Evolutionary conservation across 2,797 vertebrate genomes (phyloP), one percentile per base, ranked within the genome.

Genomic region (Centroberyx gerrardi): DNA sequence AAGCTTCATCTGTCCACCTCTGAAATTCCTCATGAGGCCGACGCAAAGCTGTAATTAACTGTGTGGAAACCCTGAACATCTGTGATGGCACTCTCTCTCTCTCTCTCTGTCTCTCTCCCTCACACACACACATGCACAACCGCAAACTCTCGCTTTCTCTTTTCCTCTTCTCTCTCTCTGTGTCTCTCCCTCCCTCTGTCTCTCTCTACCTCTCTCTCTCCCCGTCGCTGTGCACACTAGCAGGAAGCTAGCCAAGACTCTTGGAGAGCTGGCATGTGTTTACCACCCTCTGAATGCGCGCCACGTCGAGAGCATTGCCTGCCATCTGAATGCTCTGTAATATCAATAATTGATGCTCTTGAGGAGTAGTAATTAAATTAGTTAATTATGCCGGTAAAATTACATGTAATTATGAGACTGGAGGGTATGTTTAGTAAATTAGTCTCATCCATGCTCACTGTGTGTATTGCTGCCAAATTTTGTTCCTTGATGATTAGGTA

Each of bases 291-390:
- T 96, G 96, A 97, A 98, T 97, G 97, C 95, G 91, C 92, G 94
- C 96, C 96, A 96, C 94, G 96, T 97, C 94, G 96, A 97, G 97
- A 96, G 96, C 96, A 95, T 96, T 96, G 91, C 81, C 92, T 93
- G 92, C 93, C 93, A 97, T 97, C 97, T 98, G 97, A 99, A 99
- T 97, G 97, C 97, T 99, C 97, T 96, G 97, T 98, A 98, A 99
- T 98, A 97, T 99, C 98, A 99, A 98, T 99, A 99, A 99, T 99
- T 99, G 98, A 99, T 98, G 97, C 97, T 99, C 97, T 99, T 98
- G 98, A 99, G 97, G 97, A 99, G 97, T 97, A 97, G 98, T 99
- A 99, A 99, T 99, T 99, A 98, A 99, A 99, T 99, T 99, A 99
- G 98, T 99, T 99, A 99, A 99, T 99, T 99, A 99, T 97, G 96